Conservation (phyloP, 2,888 invertebrate genomes). For the Hirtodrosophila cameraria region DNA sequence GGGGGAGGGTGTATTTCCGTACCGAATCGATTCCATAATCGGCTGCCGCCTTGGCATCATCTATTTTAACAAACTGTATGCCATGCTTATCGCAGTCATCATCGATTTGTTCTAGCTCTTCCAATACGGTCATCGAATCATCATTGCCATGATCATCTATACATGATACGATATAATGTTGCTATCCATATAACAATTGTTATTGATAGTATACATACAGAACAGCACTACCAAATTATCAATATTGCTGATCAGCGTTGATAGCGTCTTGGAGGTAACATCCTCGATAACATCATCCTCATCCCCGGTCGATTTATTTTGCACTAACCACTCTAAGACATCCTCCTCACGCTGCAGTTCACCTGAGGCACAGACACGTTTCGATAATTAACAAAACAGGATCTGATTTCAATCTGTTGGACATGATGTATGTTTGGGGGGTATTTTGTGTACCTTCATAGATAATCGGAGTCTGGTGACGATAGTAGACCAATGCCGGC, state of each 20-base stretch:
- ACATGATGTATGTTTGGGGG: constrained; percentile 7
- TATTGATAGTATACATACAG: constrained; percentile 88
- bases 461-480: constrained; percentile 96
- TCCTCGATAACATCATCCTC: constrained; percentile 97
- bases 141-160: constrained; percentile 96
- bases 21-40: constrained; percentile 92
- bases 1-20: constrained; percentile 31
- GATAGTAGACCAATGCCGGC: constrained; percentile 95
- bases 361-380: constrained; percentile 85
- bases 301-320: constrained; percentile 96
- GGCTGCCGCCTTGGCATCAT: constrained; percentile 92
- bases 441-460: constrained; percentile 90
- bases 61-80: constrained; percentile 96
- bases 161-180: constrained; percentile 34
- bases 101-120: constrained; percentile 95
- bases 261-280: constrained; percentile 94
- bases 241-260: constrained; percentile 94
- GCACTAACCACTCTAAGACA: constrained; percentile 96
- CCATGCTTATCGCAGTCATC: constrained; percentile 96
- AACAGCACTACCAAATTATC: constrained; percentile 96
- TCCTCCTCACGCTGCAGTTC: constrained; percentile 95
- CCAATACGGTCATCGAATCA: constrained; percentile 93
- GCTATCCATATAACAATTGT: constrained; percentile 10
- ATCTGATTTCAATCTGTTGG: constrained; percentile 24
- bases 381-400: constrained; percentile 23